Base-by-base conservation (phyloP, 2,888 invertebrate genomes). In the Eretmocerus hayati region DNA sequence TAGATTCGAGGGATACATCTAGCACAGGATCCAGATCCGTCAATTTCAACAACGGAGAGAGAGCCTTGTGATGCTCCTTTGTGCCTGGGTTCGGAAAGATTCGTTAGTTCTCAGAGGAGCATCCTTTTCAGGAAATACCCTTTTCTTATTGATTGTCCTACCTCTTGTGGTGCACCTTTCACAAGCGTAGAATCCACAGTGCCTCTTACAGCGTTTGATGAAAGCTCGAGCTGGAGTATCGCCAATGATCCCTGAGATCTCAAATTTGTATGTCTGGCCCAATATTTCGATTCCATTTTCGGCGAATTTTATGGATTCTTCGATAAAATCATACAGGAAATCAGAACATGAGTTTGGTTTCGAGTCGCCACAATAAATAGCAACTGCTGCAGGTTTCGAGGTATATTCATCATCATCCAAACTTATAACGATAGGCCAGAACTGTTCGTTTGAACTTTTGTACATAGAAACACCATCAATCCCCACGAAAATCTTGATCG, bases 131-230 rank as follows among this genome's bases (percentile, higher is more conserved):
- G 44, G 36, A 49, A 50, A 55, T n/a, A 56, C 31, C 18, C 50
- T 41, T 23, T 40, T 53, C 41, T 47, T 42, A 15, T 31, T 46
- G 5, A 48, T 31, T n/a, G 49, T 53, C 35, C 44, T 38, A 4
- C 56, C 56, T 51, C 50, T 45, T 6, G 44, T 30, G 2, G 19
- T 44, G 15, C 54, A 57, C 22, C 57, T 45, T 39, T 58, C 56
- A 42, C 59, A 59, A 1, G 59, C 53, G 39, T 30, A 52, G 50
- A 52, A 58, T n/a, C 46, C 56, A 16, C 45, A 52, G 20, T 55
- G 56, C 15, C 44, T 18, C 40, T 57, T 57, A 9, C 36, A 22
- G 38, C 56, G 49, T 48, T 56, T 57, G 6, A 56, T 33, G 22
- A 46, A 55, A 8, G 55, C 42, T 30, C 52, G 26, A 3, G 56